A percentile compares a stretch with the other conserved stretches of the same genome.
Conservation (phyloP, 2,888 invertebrate genomes). For the Pandemis heparana region DNA sequence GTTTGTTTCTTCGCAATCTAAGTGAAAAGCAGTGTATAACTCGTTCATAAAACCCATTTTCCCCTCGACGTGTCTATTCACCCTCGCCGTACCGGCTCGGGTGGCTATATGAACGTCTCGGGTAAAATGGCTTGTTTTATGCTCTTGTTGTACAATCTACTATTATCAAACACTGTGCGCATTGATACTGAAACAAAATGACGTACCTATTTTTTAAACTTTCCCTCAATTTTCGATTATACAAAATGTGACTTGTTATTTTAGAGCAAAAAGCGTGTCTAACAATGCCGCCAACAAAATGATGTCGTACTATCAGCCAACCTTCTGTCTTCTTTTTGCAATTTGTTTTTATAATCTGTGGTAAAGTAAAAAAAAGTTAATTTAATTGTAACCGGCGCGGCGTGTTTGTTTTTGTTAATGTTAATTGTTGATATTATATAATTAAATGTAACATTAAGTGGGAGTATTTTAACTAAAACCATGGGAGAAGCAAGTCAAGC, state of each 20-base stretch:
- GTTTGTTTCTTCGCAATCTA: no score
- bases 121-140: no score
- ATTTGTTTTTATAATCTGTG: neutral
- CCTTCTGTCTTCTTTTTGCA: neutral
- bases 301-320: neutral
- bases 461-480: neutral
- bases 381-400: conserved; percentile 1
- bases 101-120: no score
- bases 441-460: neutral
- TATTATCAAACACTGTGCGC: no score
- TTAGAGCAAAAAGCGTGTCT: neutral
- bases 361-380: neutral
- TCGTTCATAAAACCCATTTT: no score
- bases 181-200: neutral
- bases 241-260: no score
- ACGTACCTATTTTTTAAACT: neutral
- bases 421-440: neutral
- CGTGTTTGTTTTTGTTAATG: neutral
- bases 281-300: neutral
- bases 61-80: no score
- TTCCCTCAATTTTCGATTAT: neutral
- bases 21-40: no score
- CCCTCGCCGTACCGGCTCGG: no score
- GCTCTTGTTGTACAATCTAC: no score
- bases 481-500: conserved; percentile 70